A percentile compares a stretch with the other conserved stretches of the same genome.
These are phyloP conservation scores for Zaprionus tsacasi DNA, from an alignment of 1,140 invertebrate genomes.

Conservation along the genomic window DNA sequence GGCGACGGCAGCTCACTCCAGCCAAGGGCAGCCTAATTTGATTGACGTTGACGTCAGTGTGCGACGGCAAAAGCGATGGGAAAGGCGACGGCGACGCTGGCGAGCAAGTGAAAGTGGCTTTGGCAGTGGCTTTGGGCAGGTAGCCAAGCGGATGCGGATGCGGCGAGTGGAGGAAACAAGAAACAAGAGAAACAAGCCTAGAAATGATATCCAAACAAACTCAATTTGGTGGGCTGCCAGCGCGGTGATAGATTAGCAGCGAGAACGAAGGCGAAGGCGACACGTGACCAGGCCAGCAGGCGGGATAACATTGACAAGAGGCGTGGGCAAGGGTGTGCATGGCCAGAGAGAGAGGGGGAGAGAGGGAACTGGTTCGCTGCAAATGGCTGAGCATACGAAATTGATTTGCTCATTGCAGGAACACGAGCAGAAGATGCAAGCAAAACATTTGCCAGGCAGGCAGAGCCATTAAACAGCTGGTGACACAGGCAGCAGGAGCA, in stretches of 20 bases:
- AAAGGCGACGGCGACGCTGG: background rate
- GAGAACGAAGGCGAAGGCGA: slow-evolving; percentile 61
- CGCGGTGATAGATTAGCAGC: slow-evolving; percentile 83
- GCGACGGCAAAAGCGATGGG: slow-evolving; percentile 19
- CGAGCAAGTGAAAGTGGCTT: slow-evolving; percentile 57
- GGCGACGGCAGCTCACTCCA: slow-evolving; percentile 6
- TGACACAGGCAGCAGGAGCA: slow-evolving; percentile 5
- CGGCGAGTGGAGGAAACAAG: background rate
- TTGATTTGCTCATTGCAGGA: slow-evolving; percentile 70
- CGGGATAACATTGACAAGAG: slow-evolving; percentile 9
- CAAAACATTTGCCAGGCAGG: slow-evolving; percentile 68
- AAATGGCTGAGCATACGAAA: slow-evolving; percentile 63
- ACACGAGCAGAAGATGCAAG: slow-evolving; percentile 27
- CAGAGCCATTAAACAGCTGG: slow-evolving; percentile 59
- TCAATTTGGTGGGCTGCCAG: slow-evolving; percentile 76
- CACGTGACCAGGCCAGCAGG: slow-evolving; percentile 68
- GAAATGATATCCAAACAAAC: slow-evolving; percentile 80
- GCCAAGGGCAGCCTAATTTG: slow-evolving; percentile 60
- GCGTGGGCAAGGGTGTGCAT: slow-evolving; percentile 36
- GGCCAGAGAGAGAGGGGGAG: background rate
- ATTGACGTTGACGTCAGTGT: slow-evolving; percentile 77
- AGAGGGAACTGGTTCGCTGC: slow-evolving; percentile 60
- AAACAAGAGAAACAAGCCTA: background rate
- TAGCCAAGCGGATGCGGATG: slow-evolving; percentile 19
- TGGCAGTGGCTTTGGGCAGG: slow-evolving; percentile 59